These are phyloP conservation scores for Rhinogobio ventralis DNA, from an alignment of 2,797 vertebrate species.

Conservation along the genomic window DNA sequence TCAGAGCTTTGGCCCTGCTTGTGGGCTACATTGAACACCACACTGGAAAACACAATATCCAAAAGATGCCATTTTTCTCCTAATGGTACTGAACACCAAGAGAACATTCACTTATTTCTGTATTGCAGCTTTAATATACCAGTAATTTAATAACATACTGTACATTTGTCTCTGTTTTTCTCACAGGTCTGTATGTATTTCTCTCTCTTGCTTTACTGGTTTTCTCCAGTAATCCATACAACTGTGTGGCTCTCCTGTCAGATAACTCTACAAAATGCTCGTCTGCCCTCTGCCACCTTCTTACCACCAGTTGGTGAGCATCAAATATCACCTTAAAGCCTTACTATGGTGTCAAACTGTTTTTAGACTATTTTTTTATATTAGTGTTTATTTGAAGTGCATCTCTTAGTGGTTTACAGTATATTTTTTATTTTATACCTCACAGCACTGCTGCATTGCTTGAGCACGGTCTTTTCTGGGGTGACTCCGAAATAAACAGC, in stretches of 20 bases:
- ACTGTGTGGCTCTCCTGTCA: conserved; percentile 81
- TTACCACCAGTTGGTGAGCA: conserved; percentile 72
- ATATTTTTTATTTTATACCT: conserved; percentile 39
- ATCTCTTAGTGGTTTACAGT: not conserved
- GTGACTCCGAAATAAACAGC: conserved; percentile 65
- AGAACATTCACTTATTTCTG: conserved; percentile 10
- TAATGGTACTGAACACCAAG: conserved; percentile 67
- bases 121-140: conserved; percentile 14
- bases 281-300: conserved; percentile 69
- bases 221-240: conserved; percentile 80
- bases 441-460: conserved; percentile 47
- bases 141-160: conserved; percentile 1
- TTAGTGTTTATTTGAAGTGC: not conserved
- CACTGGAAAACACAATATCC: conserved; percentile 54
- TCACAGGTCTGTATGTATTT: conserved; percentile 81
- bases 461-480: conserved; percentile 56
- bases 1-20: conserved; percentile 77
- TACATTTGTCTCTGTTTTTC: conserved; percentile 6
- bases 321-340: conserved; percentile 17
- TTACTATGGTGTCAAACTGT: not conserved
- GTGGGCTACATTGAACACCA: conserved; percentile 75
- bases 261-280: conserved; percentile 70
- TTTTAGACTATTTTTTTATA: conserved; percentile 1
- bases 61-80: conserved; percentile 67
- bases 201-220: conserved; percentile 79